These are phyloP conservation scores for Neogale vison DNA, from an alignment of 2,113 vertebrate genomes.

Conservation along the genomic window DNA sequence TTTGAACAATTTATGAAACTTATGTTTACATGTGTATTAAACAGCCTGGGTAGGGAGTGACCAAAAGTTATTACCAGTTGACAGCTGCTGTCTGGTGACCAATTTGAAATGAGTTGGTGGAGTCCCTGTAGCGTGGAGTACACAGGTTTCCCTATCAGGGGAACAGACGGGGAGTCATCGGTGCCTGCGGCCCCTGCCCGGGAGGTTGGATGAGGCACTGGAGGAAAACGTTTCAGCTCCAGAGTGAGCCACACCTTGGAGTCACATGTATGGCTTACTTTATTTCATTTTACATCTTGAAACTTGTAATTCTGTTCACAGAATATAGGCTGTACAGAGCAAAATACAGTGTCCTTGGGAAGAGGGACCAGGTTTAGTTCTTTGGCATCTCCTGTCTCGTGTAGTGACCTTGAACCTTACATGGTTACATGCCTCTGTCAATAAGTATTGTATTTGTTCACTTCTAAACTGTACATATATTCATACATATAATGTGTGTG, in stretches of 20 bases:
- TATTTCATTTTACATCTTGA: slow-evolving; percentile 32
- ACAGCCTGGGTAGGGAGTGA: slow-evolving; percentile 66
- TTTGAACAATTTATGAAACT: slow-evolving; percentile 77
- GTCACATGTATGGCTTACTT: not conserved
- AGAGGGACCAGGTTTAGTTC: not conserved
- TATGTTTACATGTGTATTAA: slow-evolving; percentile 75
- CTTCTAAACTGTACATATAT: not conserved
- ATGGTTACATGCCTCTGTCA: not conserved
- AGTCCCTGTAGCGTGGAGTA: slow-evolving; percentile 6
- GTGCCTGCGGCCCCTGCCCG: not conserved
- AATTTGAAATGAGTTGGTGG: slow-evolving; percentile 66
- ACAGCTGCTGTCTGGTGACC: slow-evolving; percentile 75
- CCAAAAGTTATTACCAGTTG: slow-evolving; percentile 75
- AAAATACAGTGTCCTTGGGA: not conserved
- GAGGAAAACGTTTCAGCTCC: not conserved
- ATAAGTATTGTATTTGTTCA: not conserved
- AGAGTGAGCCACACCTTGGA: not conserved
- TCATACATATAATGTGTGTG: not conserved
- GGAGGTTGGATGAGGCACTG: not conserved
- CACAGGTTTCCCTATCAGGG: slow-evolving; percentile 17
- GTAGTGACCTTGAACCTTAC: slow-evolving; percentile 30
- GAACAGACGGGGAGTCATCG: slow-evolving; percentile 6
- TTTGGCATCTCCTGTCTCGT: not conserved
- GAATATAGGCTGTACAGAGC: not conserved
- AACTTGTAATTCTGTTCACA: slow-evolving; percentile 21